Base-by-base conservation (phyloP, 2,888 invertebrate genomes). In the Listrodromus nycthemerus region DNA sequence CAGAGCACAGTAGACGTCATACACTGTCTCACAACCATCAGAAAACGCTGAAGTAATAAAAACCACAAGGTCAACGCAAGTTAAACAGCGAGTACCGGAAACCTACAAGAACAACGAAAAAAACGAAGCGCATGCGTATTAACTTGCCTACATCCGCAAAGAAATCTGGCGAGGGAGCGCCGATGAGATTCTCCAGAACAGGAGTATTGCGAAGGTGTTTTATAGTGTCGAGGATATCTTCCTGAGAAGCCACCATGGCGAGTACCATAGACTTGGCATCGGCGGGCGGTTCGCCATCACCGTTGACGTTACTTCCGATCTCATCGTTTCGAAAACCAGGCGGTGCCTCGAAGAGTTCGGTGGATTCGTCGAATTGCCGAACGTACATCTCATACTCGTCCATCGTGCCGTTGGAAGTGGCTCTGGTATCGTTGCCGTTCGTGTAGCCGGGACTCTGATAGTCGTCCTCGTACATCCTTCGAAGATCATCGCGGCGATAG, bases 121-220 rank as follows among this genome's bases (percentile, higher is more conserved):
- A 30, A 21, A 77, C n/a, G n/a, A 87, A 89, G 89, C 90, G 71
- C 90, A 87, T 90, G 90, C 89, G 48, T 67, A 74, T 85, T 87
- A 89, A 92, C 92, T 92, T 92, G 92, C 92, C 92, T 91, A 90
- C 88, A 66, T 92, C 91, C 65, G 89, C 84, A 75, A 84, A 89
- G 48, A 88, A 82, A 71, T 91, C 89, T 10, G 92, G 90, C n/a
- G 92, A 89, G 6, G 90, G 86, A 27, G 80, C 88, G 13, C 89
- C 89, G 21, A 92, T 87, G 2, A 93, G 88, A 87, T 92, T 92
- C 45, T 92, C 92, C 74, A 92, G 75, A 8, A 92, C 91, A 0
- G 92, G 91, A 4, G 92, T 92, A 79, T 79, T 90, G 8, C 90
- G 90, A 6, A 92, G 84, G 33, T 91, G 90, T 70, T 91, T 92